Evolutionary conservation across 2,113 vertebrate genomes (phyloP).

Genomic region (Megaceryle torquata): DNA sequence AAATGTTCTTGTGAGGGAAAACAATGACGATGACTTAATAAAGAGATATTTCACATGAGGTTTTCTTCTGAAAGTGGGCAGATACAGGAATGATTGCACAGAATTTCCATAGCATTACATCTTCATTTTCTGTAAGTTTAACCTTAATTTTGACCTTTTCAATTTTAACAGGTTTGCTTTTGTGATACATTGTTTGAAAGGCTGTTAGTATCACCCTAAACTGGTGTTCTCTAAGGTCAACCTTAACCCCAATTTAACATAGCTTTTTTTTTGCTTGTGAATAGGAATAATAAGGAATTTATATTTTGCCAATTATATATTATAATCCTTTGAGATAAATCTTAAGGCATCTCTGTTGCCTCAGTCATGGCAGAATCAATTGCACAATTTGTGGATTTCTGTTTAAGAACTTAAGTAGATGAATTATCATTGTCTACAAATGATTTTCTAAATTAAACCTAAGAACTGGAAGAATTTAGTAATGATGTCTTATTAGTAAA

Average conservation of each 20-base stretch:
- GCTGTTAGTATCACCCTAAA: neutral
- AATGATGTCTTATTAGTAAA: constrained; percentile 18
- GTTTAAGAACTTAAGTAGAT: constrained; percentile 16
- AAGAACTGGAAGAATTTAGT: constrained; percentile 25
- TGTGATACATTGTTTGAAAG: neutral
- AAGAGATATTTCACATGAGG: neutral
- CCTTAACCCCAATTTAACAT: neutral
- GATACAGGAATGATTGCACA: neutral
- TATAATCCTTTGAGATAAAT: constrained; percentile 35
- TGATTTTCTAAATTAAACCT: constrained; percentile 13
- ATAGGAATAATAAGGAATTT: constrained; percentile 12
- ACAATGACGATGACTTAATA: neutral
- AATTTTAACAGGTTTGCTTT: neutral
- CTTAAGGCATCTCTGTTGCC: neutral
- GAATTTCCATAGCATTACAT: neutral
- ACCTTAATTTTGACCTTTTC: neutral
- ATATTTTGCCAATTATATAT: constrained; percentile 14
- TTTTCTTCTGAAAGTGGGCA: neutral
- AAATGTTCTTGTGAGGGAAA: neutral
- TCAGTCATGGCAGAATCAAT: constrained; percentile 4
- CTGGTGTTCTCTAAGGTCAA: neutral
- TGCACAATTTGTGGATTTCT: constrained; percentile 40
- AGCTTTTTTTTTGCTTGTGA: neutral
- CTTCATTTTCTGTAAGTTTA: neutral
- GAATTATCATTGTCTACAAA: constrained; percentile 21